Evolutionary conservation across 2,113 vertebrate species (phyloP), one percentile per base, ranked within the genome.

Genomic region (Anoplopoma fimbria): DNA sequence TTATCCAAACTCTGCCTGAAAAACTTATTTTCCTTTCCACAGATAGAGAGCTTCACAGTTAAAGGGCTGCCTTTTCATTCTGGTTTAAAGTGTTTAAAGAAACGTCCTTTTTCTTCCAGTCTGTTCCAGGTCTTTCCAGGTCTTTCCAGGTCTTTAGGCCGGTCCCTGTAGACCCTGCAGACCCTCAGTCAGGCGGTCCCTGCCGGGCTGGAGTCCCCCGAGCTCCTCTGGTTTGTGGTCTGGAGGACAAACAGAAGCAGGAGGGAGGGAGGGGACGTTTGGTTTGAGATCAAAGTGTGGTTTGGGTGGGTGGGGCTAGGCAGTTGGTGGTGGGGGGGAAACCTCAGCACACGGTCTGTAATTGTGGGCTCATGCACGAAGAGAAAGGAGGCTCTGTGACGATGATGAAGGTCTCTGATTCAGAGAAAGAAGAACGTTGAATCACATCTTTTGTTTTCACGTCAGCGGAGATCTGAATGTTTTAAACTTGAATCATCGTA

Each of bases 221-320:
- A 21, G 60, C 21, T 67, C 51, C 60, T 81, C 62, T 27, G 19
- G 67, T 79, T 67, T 70, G 77, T 60, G 85, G 77, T 81, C 63
- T 64, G 62, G 34, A 62, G 65, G 36, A 83, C 25, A 69, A 85
- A 45, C 51, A 58, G 79, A 47, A 77, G 79, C 42, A 70, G 49
- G 47, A 65, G 69, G 47, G 77, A 61, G 81, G 75, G 84, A 81
- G 84, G 87, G 85, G 79, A 13, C 15, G 53, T 67, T 79, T 84
- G 85, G 79, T 89, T 64, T 51, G 12, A 82, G 23, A 90, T 91
- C 68, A 91, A 90, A 92, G 83, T 4, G 85, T 5, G 81, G 90
- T 88, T 87, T 84, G 83, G 83, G 88, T 85, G 88, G 90, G 90
- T 89, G 88, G 86, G 86, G 89, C 85, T 45, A 57, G 68, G 1